These are phyloP conservation scores for Synanthedon formicaeformis DNA, from an alignment of 2,888 invertebrate genomes.

Conservation along the genomic window DNA sequence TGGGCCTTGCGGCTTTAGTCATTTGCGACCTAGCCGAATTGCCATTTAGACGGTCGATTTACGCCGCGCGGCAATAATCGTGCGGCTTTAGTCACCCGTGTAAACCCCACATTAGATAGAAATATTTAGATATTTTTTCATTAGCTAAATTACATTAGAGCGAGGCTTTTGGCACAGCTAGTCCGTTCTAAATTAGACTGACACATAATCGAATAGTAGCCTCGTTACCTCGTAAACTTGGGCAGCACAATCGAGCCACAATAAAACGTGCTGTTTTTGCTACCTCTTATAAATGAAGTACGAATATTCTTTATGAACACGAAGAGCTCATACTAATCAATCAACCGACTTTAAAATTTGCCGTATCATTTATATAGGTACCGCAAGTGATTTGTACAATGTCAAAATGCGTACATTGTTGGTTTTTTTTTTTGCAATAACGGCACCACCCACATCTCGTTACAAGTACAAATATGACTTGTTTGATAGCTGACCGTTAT, in stretches of 20 bases:
- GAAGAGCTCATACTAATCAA: background rate
- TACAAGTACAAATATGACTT: background rate
- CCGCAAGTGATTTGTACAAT: constrained; percentile 28
- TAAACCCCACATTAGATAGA: constrained; percentile 6
- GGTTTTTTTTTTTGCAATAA: constrained; percentile 24
- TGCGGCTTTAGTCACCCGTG: constrained; percentile 16
- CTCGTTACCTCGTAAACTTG: background rate
- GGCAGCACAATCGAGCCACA: background rate
- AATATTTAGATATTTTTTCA: no score
- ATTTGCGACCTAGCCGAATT: no score
- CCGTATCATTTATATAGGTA: constrained; percentile 23
- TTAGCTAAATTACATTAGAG: no score
- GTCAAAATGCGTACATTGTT: constrained; percentile 28
- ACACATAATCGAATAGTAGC: no score
- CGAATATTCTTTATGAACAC: background rate
- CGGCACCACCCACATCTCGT: constrained; percentile 18
- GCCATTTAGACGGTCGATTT: background rate
- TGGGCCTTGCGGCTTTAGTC: no score
- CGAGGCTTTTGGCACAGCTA: no score
- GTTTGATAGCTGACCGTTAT: background rate
- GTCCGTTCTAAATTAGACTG: no score
- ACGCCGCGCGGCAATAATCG: constrained; percentile 11
- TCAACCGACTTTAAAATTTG: constrained; percentile 1
- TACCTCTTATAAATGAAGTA: background rate
- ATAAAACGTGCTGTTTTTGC: background rate